Evolutionary conservation across 2,113 vertebrate genomes (phyloP), one percentile per base, ranked within the genome.

Genomic region (Thryonomys swinderianus): DNA sequence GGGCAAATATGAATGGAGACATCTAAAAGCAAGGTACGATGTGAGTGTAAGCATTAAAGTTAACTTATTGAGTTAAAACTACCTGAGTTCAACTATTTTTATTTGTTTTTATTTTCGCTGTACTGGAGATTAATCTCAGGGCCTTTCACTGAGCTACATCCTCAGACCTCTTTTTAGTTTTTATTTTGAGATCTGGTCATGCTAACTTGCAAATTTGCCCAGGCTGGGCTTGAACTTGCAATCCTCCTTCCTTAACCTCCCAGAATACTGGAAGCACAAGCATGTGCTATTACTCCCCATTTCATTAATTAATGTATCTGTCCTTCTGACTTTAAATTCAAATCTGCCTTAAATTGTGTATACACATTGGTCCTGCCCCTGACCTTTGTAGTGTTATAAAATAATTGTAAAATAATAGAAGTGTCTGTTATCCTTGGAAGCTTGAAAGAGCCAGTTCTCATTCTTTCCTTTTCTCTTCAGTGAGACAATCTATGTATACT

Each of bases 381-480:
- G 42, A 30, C 45, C 27, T 57, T 27, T 85, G 32, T 51, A 93
- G 48, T 89, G 57, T 2, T 84, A 85, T 21, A 73, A 96, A 64
- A 76, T 40, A 94, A 85, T 18, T 61, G 64, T 93, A 74, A 94
- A 84, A 55, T 82, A 85, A 82, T 16, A 76, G 81, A 90, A 85
- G n/a, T 93, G 12, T 51, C 76, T 42, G 83, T 92, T 90, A 88
- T 23, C 27, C 42, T 69, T 82, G 61, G 81, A 45, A 73, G 30
- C 18, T 55, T 76, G 3, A 83, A 81, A 80, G 73, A 88, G 66
- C 45, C 53, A 61, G 37, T 13, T 94, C 62, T 93, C 40, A 1
- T 81, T 88, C 9, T 83, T 88, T 85, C 4, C 34, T 69, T 53
- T 95, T 83, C 83, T 25, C 69, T 57, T 67, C 66, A 71, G 62